Evolutionary conservation across 1,140 invertebrate species (phyloP).

Genomic region (Drosophila funebris): DNA sequence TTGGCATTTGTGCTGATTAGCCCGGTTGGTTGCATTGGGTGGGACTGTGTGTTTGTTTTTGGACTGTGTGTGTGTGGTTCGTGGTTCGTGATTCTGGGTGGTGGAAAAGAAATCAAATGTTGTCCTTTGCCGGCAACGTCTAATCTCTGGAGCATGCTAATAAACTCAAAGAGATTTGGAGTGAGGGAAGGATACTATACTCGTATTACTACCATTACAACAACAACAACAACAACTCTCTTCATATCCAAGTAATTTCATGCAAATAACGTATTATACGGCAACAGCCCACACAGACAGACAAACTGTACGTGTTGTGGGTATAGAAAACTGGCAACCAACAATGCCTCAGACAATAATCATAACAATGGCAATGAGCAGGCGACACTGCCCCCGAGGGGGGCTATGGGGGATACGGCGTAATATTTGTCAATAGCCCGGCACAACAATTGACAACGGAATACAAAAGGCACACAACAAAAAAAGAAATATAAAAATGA

Average conservation of each 20-base stretch:
- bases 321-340: conserved; percentile 59
- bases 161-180: conserved; percentile 59
- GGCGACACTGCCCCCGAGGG: not conserved
- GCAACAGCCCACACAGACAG: conserved; percentile 36
- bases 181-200: conserved; percentile 2
- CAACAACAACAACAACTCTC: no score
- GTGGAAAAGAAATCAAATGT: conserved; percentile 75
- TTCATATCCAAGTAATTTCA: conserved; percentile 65
- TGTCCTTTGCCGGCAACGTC: conserved; percentile 74
- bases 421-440: conserved; percentile 77
- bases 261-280: conserved; percentile 79
- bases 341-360: conserved; percentile 71
- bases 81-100: not conserved
- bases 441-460: conserved; percentile 69
- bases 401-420: conserved; percentile 15
- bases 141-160: conserved; percentile 81
- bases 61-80: not conserved
- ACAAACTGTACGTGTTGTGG: conserved; percentile 73
- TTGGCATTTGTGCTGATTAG: conserved; percentile 78
- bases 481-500: conserved; percentile 1
- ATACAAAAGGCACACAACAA: conserved; percentile 7
- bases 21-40: conserved; percentile 25
- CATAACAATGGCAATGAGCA: conserved; percentile 63
- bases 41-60: conserved; percentile 10
- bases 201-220: no score